These are phyloP conservation scores for Carpatolechia fugitivella DNA, from an alignment of 2,888 invertebrate genomes.

Conservation along the genomic window DNA sequence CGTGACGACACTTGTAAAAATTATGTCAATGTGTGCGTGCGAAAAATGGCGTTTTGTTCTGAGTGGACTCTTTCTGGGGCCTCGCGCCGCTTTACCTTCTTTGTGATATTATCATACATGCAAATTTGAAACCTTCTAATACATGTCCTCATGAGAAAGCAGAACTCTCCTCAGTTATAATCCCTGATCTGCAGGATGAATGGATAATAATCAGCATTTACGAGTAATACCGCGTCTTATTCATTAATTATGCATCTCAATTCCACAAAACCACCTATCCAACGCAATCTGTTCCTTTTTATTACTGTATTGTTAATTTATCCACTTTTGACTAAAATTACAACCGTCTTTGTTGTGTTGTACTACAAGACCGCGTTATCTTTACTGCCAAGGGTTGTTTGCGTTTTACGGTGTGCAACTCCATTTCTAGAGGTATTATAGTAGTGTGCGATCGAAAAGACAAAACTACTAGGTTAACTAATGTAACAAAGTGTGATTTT, in stretches of 20 bases:
- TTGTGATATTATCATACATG: too few relatives aligned
- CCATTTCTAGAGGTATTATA: not conserved
- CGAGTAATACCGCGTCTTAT: conserved; percentile 71
- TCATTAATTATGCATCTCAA: conserved; percentile 53
- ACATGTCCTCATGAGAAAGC: too few relatives aligned
- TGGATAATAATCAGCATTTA: conserved; percentile 75
- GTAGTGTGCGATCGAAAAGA: not conserved
- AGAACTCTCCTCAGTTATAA: too few relatives aligned
- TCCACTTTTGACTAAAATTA: conserved; percentile 33
- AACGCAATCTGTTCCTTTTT: conserved; percentile 59
- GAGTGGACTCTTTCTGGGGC: too few relatives aligned
- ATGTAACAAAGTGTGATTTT: not conserved
- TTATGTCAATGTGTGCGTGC: too few relatives aligned
- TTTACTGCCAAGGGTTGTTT: conserved; percentile 16
- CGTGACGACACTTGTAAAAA: too few relatives aligned
- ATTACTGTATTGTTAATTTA: conserved; percentile 53
- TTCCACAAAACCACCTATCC: conserved; percentile 8
- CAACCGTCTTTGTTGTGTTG: conserved; percentile 28
- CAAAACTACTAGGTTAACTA: not conserved
- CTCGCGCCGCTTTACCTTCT: too few relatives aligned
- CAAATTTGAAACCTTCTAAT: too few relatives aligned
- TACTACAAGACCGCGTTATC: conserved; percentile 16
- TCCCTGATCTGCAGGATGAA: conserved; percentile 63
- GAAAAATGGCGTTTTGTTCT: too few relatives aligned
- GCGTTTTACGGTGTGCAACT: conserved; percentile 13